These are phyloP conservation scores for Psophia crepitans DNA, from an alignment of 2,113 vertebrate genomes.

Conservation along the genomic window DNA sequence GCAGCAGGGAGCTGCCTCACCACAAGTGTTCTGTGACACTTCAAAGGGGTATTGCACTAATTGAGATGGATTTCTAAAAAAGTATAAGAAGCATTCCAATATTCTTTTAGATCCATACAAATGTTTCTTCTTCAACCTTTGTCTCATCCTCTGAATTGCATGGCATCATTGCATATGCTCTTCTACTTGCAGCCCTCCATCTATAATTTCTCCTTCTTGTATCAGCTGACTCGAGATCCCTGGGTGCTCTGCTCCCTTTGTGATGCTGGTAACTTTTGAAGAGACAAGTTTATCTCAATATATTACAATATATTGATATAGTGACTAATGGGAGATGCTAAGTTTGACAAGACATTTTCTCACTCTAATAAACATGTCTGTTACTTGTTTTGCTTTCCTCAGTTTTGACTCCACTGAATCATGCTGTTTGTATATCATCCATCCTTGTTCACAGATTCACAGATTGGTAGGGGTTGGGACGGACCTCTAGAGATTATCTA, in stretches of 20 bases:
- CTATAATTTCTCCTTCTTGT: background rate
- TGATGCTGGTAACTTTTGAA: background rate
- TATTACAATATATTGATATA: too few species aligned
- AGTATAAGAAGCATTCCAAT: background rate
- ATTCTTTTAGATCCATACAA: background rate
- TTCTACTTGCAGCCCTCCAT: background rate
- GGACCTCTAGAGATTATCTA: too few species aligned
- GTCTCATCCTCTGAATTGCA: background rate
- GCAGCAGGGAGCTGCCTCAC: background rate
- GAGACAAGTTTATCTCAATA: background rate
- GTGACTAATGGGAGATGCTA: background rate
- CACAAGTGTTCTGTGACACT: background rate
- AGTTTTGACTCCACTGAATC: background rate
- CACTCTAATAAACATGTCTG: background rate
- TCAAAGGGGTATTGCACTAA: background rate
- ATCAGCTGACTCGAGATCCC: background rate
- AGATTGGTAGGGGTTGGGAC: too few species aligned
- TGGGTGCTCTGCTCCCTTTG: background rate
- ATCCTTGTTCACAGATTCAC: too few species aligned
- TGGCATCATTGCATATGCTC: background rate
- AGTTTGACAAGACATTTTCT: background rate
- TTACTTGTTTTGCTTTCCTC: background rate
- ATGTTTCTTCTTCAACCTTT: background rate
- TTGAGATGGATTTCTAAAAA: background rate
- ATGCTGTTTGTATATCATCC: background rate